Conservation (phyloP, 2,797 vertebrate genomes). For the Channallabes apus region DNA sequence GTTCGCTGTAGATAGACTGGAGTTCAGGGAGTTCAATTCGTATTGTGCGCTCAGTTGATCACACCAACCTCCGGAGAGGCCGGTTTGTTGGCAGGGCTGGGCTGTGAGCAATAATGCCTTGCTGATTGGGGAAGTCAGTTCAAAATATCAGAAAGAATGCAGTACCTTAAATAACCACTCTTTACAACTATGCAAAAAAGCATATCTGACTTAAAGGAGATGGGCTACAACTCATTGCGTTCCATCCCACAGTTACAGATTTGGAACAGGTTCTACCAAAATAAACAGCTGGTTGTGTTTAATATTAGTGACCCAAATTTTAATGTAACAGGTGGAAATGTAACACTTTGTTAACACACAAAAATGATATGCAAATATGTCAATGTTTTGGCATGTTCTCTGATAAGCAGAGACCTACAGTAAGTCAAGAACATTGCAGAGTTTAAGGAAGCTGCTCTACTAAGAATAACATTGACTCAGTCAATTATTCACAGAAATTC, state of each 20-base stretch:
- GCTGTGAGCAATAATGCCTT: neutral
- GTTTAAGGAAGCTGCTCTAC: no score
- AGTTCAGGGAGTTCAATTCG: no score
- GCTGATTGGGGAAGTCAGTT: neutral
- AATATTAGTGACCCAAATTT: neutral
- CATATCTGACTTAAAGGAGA: neutral
- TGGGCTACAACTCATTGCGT: neutral
- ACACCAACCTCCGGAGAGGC: no score
- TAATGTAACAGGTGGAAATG: neutral
- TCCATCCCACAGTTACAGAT: neutral
- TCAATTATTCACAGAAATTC: neutral
- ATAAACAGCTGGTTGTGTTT: neutral
- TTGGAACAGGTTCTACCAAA: neutral
- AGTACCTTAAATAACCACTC: neutral
- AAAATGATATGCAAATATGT: neutral
- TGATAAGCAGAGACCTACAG: neutral
- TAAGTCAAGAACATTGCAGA: neutral
- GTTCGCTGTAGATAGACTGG: no score
- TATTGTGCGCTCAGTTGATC: no score
- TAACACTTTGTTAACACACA: neutral
- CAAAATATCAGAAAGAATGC: neutral
- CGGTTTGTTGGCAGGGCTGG: no score
- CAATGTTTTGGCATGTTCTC: neutral
- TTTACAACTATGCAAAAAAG: neutral
- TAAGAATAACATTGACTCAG: neutral